Percentiles rank a stretch among this genome's conserved stretches.
These are phyloP conservation scores for Neria commutata DNA, from an alignment of 2,888 invertebrate genomes.

Conservation along the genomic window DNA sequence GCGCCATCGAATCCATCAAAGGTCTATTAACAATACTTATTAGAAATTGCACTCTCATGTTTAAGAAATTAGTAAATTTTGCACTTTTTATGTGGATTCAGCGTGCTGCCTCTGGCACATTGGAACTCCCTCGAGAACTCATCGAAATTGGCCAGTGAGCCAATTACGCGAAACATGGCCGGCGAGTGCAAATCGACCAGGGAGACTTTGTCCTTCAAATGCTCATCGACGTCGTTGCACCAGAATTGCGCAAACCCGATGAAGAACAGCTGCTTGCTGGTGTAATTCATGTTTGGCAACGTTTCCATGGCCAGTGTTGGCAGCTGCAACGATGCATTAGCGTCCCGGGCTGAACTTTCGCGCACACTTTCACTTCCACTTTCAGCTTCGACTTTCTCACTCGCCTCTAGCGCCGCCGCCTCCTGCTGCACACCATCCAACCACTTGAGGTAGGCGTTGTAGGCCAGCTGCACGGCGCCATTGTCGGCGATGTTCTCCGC, in stretches of 20 bases:
- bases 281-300: conserved; percentile 44
- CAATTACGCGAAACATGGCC: conserved; percentile 48
- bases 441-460: conserved; percentile 46
- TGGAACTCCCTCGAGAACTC: conserved; percentile 47
- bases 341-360: no score
- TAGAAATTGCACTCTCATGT: no score
- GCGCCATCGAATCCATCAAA: not conserved
- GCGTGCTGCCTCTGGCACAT: conserved; percentile 37
- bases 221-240: conserved; percentile 47
- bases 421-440: conserved; percentile 29
- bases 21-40: no score
- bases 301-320: conserved; percentile 39
- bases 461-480: conserved; percentile 54
- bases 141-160: conserved; percentile 46
- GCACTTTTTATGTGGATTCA: conserved; percentile 50
- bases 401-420: not conserved
- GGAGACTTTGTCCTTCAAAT: conserved; percentile 47
- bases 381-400: not conserved
- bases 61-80: conserved; percentile 47
- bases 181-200: conserved; percentile 41
- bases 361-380: no score
- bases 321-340: conserved; percentile 6
- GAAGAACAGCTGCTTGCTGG: conserved; percentile 52
- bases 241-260: conserved; percentile 52
- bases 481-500: conserved; percentile 56